Percentiles rank a stretch among this genome's conserved stretches.
Conservation (phyloP, 2,888 invertebrate species). For the Amblyteles armatorius region DNA sequence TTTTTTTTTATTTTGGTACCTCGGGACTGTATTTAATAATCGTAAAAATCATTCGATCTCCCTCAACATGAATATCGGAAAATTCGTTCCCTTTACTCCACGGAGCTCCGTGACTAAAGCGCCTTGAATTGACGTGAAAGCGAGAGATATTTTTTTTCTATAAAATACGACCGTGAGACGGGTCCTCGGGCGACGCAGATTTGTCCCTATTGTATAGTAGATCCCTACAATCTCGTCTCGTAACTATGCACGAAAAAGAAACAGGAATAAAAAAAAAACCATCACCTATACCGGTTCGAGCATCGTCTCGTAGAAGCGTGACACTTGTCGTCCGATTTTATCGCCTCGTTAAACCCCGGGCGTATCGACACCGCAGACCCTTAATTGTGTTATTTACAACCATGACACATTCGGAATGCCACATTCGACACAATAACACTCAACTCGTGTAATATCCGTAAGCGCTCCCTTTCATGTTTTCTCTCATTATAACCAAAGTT, state of each 20-base stretch:
- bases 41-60: neutral
- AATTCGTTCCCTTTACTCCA: neutral
- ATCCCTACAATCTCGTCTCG: slow-evolving; percentile 31
- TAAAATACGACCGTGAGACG: slow-evolving; percentile 72
- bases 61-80: neutral
- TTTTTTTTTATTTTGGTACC: neutral
- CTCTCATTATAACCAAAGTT: slow-evolving; percentile 27
- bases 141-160: neutral
- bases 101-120: slow-evolving; percentile 29
- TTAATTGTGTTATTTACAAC: slow-evolving; percentile 76
- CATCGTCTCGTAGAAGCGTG: slow-evolving; percentile 69
- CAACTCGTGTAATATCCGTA: slow-evolving; percentile 36
- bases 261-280: slow-evolving; percentile 23
- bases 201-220: slow-evolving; percentile 74
- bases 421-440: slow-evolving; percentile 74
- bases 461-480: slow-evolving; percentile 16
- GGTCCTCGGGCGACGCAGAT: slow-evolving; percentile 67
- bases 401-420: slow-evolving; percentile 66
- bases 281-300: slow-evolving; percentile 11
- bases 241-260: neutral
- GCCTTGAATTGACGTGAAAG: slow-evolving; percentile 21
- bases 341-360: slow-evolving; percentile 79
- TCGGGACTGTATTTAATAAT: neutral
- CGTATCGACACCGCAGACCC: slow-evolving; percentile 77
- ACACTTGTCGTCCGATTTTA: slow-evolving; percentile 83